Base-by-base conservation (phyloP, 2,113 vertebrate species). In the Junco hyemalis region DNA sequence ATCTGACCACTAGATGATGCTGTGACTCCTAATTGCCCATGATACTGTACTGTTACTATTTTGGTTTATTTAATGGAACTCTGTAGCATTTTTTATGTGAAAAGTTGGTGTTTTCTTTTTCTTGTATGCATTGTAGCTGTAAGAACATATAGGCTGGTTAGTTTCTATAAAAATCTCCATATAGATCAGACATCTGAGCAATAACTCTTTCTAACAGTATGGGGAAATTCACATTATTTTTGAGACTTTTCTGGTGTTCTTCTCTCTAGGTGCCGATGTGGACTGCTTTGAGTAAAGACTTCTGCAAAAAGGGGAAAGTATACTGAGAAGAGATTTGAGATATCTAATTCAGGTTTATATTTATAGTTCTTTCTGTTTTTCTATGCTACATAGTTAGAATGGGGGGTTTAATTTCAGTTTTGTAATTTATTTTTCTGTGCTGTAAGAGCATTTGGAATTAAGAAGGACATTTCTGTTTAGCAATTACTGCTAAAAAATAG, bases 1-100 rank as follows among this genome's bases (percentile, higher is more conserved):
- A 28, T 81, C 51, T 57, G 57, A 80, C 93, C 96, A 47, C 96
- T 93, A 95, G 96, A 86, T 95, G 94, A 61, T 86, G 95, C 95
- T 96, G 59, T 94, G 54, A 54, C 54, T 81, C 86, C 68, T 77
- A 59, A 57, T n/a, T 86, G 63, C 33, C 72, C 61, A 36, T 29
- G 7, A 53, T 60, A 11, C 29, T 40, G 53, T 51, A 28, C 54
- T 38, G 26, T 35, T 60, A 78, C 38, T 5, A 29, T 81, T 77
- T 78, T 72, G 14, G 24, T 66, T 77, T 90, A 29, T 77, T 74
- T 90, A 60, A 25, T 19, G 40, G 23, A 77, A 42, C 22, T 31
- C 71, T 70, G 33, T 28, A 74, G 31, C 15, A n/a, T 73, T 83
- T 82, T 81, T 29, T 38, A 10, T 45, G 18, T 59, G 13, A 90